phyloP scores from a whole-genome alignment of 2,888 invertebrate genomes.

The Xanthorhoe designata region DNA sequence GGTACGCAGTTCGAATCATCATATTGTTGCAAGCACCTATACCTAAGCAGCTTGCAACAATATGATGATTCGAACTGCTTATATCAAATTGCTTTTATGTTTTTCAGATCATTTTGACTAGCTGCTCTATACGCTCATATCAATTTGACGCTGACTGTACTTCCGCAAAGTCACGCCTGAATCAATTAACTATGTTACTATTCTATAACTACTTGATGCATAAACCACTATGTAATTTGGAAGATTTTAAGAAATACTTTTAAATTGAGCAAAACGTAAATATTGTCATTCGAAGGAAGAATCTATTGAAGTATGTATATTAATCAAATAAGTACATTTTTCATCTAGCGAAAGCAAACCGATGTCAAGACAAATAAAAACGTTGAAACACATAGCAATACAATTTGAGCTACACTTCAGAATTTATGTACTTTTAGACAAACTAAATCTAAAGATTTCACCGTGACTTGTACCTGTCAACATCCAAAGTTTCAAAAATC shows the following conservation, averaged over 20 bases:
- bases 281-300: slow-evolving; percentile 8
- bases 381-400: slow-evolving; percentile 1
- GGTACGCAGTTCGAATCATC: no score
- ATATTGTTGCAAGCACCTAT: no score
- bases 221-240: slow-evolving; percentile 1
- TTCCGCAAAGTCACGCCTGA: no score
- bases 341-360: slow-evolving; percentile 8
- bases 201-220: neutral
- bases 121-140: no score
- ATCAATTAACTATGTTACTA: no score
- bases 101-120: no score
- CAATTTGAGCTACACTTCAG: neutral
- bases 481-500: slow-evolving; percentile 30
- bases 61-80: no score
- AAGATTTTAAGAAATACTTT: slow-evolving; percentile 7
- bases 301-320: neutral
- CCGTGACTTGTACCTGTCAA: no score
- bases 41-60: no score
- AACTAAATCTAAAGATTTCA: neutral
- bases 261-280: slow-evolving; percentile 10
- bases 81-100: no score
- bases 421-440: neutral
- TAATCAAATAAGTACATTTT: neutral
- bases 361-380: slow-evolving; percentile 6
- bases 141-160: no score